Base-by-base conservation (phyloP, 1,140 invertebrate genomes). In the Physella acuta region DNA sequence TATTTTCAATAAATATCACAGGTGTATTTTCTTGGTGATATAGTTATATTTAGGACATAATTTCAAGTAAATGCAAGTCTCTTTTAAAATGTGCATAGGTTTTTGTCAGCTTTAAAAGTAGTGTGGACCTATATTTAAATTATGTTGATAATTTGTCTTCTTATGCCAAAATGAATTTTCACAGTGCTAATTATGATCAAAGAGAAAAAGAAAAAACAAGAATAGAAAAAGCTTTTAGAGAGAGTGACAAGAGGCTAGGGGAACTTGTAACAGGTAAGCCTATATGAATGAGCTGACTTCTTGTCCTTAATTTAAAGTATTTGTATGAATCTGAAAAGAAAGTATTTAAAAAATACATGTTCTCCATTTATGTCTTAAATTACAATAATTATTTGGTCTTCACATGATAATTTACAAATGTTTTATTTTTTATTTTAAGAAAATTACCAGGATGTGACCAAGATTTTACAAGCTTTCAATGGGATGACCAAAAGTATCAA, bases 141-240 rank as follows among this genome's bases (percentile, higher is more conserved):
- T n/a, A n/a, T n/a, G n/a, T n/a, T n/a, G 8, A 56, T 56, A 8
- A 28, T 28, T 26, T 14, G 16, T 28, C 53, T 16, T 56, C 16
- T 16, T n/a, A 26, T 60, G 14, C 58, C 14, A 33, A 60, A 14
- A 5, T 60, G 33, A 14, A 49, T 11, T 49, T 49, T n/a, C 4
- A 33, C 58, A 96, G 93, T 87, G 93, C 95, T 85, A 96, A 94
- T 36, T 94, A 94, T 84, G 94, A 97, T 80, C 94, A 98, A 81
- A 87, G 95, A 75, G 95, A 98, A 81, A 90, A 93, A 79, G 95
- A 98, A 85, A 95, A 95, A 79, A 91, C 91, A 0, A 94, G 94
- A 83, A 87, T 98, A 37, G 95, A 98, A 85, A 92, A 93, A 75
- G 94, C 95, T 81, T 98, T 93, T 80, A 93, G 93, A 81, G 89